A percentile compares a stretch with the other conserved stretches of the same genome.
Evolutionary conservation across 2,888 invertebrate species (phyloP).

Genomic region (Pterostichus madidus): DNA sequence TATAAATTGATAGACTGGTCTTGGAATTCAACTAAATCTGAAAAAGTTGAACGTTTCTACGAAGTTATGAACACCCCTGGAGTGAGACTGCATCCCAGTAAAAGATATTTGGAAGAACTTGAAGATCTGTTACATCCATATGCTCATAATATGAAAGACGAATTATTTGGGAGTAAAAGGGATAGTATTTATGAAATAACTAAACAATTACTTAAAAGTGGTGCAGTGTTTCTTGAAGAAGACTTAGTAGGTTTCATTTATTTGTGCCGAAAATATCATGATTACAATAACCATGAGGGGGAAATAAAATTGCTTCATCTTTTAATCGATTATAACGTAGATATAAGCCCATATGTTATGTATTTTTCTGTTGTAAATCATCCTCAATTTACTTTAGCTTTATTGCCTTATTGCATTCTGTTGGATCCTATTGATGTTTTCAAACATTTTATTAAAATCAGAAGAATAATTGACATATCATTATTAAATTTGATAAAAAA

Average conservation of each 20-base stretch:
- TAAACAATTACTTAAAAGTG: no score
- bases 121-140: no score
- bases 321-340: no score
- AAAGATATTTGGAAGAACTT: no score
- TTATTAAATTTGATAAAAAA: slow-evolving; percentile 13
- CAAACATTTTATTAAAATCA: neutral
- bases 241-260: slow-evolving; percentile 16
- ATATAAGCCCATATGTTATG: neutral
- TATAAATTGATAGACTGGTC: no score
- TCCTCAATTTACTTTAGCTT: neutral
- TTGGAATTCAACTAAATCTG: no score
- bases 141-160: neutral
- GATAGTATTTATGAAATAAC: neutral
- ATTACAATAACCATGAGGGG: neutral
- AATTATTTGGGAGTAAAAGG: neutral
- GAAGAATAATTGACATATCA: neutral
- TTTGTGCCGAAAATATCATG: neutral
- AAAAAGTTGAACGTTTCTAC: no score
- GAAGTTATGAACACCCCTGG: no score
- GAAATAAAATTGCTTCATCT: neutral
- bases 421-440: slow-evolving; percentile 1
- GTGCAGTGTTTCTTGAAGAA: neutral
- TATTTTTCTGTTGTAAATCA: neutral
- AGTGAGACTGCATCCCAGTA: no score
- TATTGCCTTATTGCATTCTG: neutral